Evolutionary conservation across 1,140 invertebrate species (phyloP), one percentile per base, ranked within the genome.

Genomic region (Dendrolimus punctatus): DNA sequence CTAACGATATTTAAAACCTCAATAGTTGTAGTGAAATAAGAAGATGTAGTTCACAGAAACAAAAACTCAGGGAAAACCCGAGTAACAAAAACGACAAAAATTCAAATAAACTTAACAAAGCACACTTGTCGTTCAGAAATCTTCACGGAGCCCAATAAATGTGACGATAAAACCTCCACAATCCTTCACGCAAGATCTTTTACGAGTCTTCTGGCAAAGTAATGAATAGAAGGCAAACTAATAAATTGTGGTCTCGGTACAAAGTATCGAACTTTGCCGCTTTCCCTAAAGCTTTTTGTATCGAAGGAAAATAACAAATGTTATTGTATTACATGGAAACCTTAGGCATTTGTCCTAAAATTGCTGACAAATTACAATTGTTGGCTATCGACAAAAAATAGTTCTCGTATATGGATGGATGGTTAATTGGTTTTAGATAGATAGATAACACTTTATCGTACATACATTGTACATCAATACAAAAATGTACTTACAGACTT

Each of bases 191-290:
- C 51, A 56, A 58, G 53, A 55, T 46, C 41, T 58, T 74, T 68
- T 71, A 71, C 60, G 62, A 63, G 54, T 50, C 37, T 50, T 40
- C 36, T 47, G 39, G 4, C 44, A 49, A 51, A 62, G 60, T 64
- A 68, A 68, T 65, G 60, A 68, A 62, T 64, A 55, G 66, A 60
- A 57, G 53, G 55, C 60, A 59, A 58, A 58, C 59, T 60, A 61
- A 65, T 68, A 61, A 64, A 68, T 68, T 65, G 62, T 58, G 57
- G 64, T 51, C 49, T 55, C 57, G 55, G 55, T 46, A 60, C 62
- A 62, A 65, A 64, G 60, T 53, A 44, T 44, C 62, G 8, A 50
- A 57, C 40, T 62, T 58, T 40, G 37, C 23, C 52, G 51, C 36
- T 54, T 5, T 6, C 8, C 49, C 40, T 23, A 43, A 51, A 53